These are phyloP conservation scores for Acheta domesticus DNA, from an alignment of 2,888 invertebrate species.

Conservation along the genomic window DNA sequence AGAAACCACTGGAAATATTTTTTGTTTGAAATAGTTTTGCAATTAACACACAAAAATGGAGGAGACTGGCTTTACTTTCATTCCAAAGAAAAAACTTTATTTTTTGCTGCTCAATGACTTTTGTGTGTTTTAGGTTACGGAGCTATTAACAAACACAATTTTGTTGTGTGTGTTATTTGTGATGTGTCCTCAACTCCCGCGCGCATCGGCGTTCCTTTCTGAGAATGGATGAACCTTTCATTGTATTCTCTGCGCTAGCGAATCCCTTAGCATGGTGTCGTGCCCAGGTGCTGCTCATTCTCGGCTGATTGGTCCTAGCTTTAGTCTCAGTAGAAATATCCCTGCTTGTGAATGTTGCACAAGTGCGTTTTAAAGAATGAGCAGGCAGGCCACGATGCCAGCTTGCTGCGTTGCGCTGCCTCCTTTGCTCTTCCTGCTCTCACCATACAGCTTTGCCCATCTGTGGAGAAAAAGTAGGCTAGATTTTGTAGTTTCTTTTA, in stretches of 20 bases:
- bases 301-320: too few species aligned
- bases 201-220: slow-evolving; percentile 31
- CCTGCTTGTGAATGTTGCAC: too few species aligned
- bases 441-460: background rate
- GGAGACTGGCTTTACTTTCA: slow-evolving; percentile 39
- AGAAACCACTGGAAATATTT: slow-evolving; percentile 5
- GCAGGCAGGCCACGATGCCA: background rate
- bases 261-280: slow-evolving; percentile 18
- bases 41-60: slow-evolving; percentile 3
- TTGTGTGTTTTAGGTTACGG: slow-evolving; percentile 37
- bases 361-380: background rate
- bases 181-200: slow-evolving; percentile 33
- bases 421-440: background rate
- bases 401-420: slow-evolving; percentile 1
- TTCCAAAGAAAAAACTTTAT: slow-evolving; percentile 27
- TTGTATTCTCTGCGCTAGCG: background rate
- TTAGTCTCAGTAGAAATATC: too few species aligned
- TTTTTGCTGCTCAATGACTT: slow-evolving; percentile 31
- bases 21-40: background rate
- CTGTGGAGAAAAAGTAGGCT: too few species aligned
- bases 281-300: background rate
- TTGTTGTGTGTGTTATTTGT: slow-evolving; percentile 28
- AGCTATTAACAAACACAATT: slow-evolving; percentile 32
- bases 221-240: background rate
- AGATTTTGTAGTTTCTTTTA: too few species aligned